phyloP scores from a whole-genome alignment of 2,888 invertebrate species.

The Hirtodrosophila confusa region DNA sequence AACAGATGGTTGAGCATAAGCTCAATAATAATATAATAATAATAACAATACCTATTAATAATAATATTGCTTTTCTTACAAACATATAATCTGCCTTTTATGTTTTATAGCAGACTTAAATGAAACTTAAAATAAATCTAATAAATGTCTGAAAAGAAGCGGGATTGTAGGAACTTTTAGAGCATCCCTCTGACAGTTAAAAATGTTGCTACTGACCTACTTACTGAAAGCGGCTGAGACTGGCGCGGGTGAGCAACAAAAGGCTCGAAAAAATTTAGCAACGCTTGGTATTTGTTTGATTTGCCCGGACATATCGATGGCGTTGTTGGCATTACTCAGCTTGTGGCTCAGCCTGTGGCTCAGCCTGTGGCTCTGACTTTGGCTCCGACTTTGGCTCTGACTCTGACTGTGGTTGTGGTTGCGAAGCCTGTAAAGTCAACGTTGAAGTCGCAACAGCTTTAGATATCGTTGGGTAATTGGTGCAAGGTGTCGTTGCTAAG shows the following conservation, averaged over 20 bases:
- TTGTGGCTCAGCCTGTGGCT: background rate
- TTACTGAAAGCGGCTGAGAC: conserved; percentile 47
- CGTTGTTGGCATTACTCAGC: conserved; percentile 14
- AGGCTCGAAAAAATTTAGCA: conserved; percentile 15
- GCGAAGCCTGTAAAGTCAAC: conserved; percentile 21
- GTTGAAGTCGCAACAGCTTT: conserved; percentile 25
- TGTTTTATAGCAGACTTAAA: too few relatives aligned
- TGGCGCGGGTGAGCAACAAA: conserved; percentile 3
- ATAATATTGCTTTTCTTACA: too few relatives aligned
- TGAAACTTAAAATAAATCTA: too few relatives aligned
- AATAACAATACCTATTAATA: too few relatives aligned
- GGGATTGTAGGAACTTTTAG: conserved; percentile 7
- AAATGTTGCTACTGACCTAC: conserved; percentile 68
- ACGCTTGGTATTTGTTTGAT: conserved; percentile 38
- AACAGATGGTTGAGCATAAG: too few relatives aligned
- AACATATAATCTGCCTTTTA: too few relatives aligned
- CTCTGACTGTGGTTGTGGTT: conserved; percentile 2
- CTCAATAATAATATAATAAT: too few relatives aligned
- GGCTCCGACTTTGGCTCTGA: too few relatives aligned
- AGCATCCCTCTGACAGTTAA: conserved; percentile 34
- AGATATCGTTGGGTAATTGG: conserved; percentile 33
- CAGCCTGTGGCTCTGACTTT: background rate
- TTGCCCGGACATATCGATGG: conserved; percentile 48
- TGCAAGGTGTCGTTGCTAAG: conserved; percentile 38
- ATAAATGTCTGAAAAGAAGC: background rate